phyloP scores from a whole-genome alignment of 1,140 invertebrate genomes.

The Camponotus vicinus region DNA sequence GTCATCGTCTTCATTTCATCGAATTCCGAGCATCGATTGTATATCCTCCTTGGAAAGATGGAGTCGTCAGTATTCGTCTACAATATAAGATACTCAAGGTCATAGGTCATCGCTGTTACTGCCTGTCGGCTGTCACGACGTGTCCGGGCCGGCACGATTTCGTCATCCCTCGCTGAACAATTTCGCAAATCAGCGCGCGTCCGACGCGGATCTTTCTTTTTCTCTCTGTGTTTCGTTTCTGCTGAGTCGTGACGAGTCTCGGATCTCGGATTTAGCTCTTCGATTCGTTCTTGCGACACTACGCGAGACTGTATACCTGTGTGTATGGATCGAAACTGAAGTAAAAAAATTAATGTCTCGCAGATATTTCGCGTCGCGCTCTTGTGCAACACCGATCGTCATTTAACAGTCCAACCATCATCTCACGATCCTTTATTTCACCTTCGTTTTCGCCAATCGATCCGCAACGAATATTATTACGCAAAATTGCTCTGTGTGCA shows the following conservation, averaged over 20 bases:
- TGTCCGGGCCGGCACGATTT: conserved; percentile 66
- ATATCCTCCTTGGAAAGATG: conserved; percentile 22
- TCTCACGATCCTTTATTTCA: not conserved
- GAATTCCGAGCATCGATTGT: conserved; percentile 32
- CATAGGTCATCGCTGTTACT: conserved; percentile 66
- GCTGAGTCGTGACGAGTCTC: conserved; percentile 72
- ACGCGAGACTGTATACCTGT: not conserved
- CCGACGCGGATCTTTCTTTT: conserved; percentile 44
- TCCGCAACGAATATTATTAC: conserved; percentile 7
- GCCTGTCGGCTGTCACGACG: conserved; percentile 66
- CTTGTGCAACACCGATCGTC: not conserved
- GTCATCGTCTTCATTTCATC: conserved; percentile 14
- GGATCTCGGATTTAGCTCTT: conserved; percentile 22
- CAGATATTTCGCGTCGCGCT: not conserved
- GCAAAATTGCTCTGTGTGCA: not conserved
- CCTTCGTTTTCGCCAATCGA: conserved; percentile 4
- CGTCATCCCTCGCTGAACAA: conserved; percentile 63
- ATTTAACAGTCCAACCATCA: not conserved
- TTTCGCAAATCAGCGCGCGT: conserved; percentile 62
- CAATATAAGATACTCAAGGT: conserved; percentile 51
- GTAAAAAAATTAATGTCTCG: conserved; percentile 45
- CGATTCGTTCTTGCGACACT: conserved; percentile 65
- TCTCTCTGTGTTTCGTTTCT: conserved; percentile 45
- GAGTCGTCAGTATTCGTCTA: conserved; percentile 38
- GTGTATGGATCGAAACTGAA: conserved; percentile 2